A percentile compares a stretch with the other conserved stretches of the same genome.
Evolutionary conservation across 2,113 vertebrate species (phyloP).

Genomic region (Lophochroa leadbeateri): DNA sequence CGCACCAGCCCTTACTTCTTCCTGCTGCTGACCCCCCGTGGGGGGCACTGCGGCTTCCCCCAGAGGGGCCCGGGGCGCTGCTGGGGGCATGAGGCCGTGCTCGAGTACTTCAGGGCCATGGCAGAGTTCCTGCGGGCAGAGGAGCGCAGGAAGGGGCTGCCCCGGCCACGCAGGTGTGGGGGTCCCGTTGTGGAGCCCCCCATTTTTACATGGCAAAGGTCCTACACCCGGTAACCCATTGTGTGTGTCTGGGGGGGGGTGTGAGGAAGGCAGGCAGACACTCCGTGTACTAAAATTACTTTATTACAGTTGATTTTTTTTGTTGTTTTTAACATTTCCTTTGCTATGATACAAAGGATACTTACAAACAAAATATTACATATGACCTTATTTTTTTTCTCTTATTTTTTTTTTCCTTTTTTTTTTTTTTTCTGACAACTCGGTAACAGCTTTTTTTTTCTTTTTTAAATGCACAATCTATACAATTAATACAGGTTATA

Average conservation of each 20-base stretch:
- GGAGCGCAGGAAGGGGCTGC: conserved; percentile 69
- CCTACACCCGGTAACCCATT: conserved; percentile 69
- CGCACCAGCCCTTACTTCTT: conserved; percentile 87
- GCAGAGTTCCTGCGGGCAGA: conserved; percentile 82
- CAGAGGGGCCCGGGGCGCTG: conserved; percentile 22
- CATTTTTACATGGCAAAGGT: conserved; percentile 79
- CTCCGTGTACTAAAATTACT: conserved; percentile 96
- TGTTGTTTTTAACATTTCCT: conserved; percentile 88
- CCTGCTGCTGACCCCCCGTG: conserved; percentile 75
- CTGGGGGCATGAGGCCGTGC: conserved; percentile 82
- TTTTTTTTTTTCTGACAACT: conserved; percentile 88
- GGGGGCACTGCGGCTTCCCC: conserved; percentile 87
- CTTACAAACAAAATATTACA: conserved; percentile 99
- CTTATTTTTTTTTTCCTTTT: conserved; percentile 80
- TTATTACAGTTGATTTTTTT: conserved; percentile 98
- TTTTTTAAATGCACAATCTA: conserved; percentile 91
- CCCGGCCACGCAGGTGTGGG: conserved; percentile 46
- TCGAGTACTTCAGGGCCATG: conserved; percentile 84
- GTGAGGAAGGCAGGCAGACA: conserved; percentile 59
- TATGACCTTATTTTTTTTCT: conserved; percentile 84
- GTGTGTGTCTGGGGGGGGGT: neutral
- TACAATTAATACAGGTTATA: conserved; percentile 99
- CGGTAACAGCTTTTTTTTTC: conserved; percentile 85
- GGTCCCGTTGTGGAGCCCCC: rapidly evolving
- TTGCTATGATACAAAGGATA: conserved; percentile 96